Base-by-base conservation (phyloP, 2,888 invertebrate genomes). In the Agrypnus murinus region DNA sequence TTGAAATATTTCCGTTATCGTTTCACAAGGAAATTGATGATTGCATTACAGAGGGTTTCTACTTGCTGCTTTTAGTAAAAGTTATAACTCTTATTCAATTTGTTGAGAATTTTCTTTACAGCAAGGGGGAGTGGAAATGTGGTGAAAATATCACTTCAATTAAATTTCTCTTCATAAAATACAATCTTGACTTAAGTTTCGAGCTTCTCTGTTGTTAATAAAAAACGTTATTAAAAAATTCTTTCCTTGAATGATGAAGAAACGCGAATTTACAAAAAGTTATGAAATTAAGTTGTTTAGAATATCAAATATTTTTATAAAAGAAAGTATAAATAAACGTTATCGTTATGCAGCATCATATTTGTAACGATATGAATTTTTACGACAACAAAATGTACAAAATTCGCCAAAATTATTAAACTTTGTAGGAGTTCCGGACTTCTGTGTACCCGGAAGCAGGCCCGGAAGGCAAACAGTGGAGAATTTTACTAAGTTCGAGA, bases 1-100 rank as follows among this genome's bases (percentile, higher is more conserved):
- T 76, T 65, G 73, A 76, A 74, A 74, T 74, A 76, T 74, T 74
- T 74, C 75, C 75, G 74, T 76, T 76, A 76, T 74, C 74, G 74
- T 76, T 74, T 70, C 70, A 48, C 60, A 66, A 66, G 55, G 71
- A 71, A 71, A 71, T 66, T 66, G 66, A 66, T 53, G 71, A 71
- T 71, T 71, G 31, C 58, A 66, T 66, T 66, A 66, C 58, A 45
- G 36, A 68, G 59, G 70, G 70, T 65, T 25, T 69, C 65, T 65
- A 60, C 60, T 60, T 70, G 59, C 65, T 60, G 65, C 70, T 70
- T 70, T 65, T 70, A 65, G 53, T 60, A 50, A 65, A 59, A 70
- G 62, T 70, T 70, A 31, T 46, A 65, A 70, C 60, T 70, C 70
- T 69, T 64, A 69, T 64, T 69, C 40, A 69, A 69, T 69, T 69